Base-by-base conservation (phyloP, 1,140 invertebrate species). In the Tetragnatha versicolor region DNA sequence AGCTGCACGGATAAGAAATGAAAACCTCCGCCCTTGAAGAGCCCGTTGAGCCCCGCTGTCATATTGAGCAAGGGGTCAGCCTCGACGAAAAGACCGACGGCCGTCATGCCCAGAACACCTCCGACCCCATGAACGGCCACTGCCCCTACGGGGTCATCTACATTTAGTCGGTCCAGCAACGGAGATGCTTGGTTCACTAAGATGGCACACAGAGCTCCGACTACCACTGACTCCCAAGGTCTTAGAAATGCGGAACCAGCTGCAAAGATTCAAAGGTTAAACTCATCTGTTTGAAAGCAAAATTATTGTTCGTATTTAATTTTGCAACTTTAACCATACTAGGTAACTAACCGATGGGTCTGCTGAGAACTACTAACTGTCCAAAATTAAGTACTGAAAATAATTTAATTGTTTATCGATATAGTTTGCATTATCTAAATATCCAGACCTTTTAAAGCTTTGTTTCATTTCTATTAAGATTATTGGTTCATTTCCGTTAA, bases 121-220 rank as follows among this genome's bases (percentile, higher is more conserved):
- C 79, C 60, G 12, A 81, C 66, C n/a, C 79, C 94, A 84, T 97
- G 95, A 4, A 97, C 94, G 3, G 94, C 90, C 0, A 92, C 91
- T 0, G 95, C 95, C 9, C 94, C 94, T 0, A 97, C 95, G 0
- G 95, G 95, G 87, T 97, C 95, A 83, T 97, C 95, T 1, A 97
- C 90, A 9, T 89, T 88, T 39, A 94, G 81, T 82, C 85, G 88
- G 83, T 96, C 93, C 42, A 96, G 89, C 0, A 94, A 79, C 0
- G 92, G 92, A 85, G 91, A 90, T 0, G 88, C 20, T 51, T 80
- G 60, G 39, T 66, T 80, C 9, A 80, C 66, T 10, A 68, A 10
- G 7, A 68, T 6, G 12, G 90, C 92, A 0, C 95, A 94, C 12
- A 97, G 86, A 27, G 90, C 86, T 0, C 95, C 95, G 42, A 97